Evolutionary conservation across 1,140 invertebrate genomes (phyloP), one percentile per base, ranked within the genome.

Genomic region (Drosophila rufa): DNA sequence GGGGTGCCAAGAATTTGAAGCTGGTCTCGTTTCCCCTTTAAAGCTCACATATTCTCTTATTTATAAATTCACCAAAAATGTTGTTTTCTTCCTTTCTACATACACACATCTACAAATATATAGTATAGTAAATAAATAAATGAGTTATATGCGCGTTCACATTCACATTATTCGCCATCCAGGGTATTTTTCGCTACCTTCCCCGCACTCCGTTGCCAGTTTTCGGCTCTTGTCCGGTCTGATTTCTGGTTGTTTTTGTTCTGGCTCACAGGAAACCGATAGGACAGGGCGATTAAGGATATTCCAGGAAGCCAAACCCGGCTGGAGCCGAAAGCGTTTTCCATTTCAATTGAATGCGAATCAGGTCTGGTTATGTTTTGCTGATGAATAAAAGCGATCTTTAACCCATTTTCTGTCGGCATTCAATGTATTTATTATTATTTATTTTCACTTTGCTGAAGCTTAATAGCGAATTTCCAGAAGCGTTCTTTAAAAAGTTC

Each of bases 221-320:
- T 82, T 76, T 87, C 66, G 75, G 82, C 68, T 69, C 73, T 67
- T 61, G 55, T 43, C 80, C 75, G 82, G 73, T 82, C 66, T 66
- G 70, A 45, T 25, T 50, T 46, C 67, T 55, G 43, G 25, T 73
- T 75, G 62, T 62, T 77, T 79, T 86, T 80, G 70, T 74, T 75
- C 75, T 81, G 73, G 60, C 75, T 79, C 71, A 70, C 82, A 84
- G 82, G 82, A 84, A 84, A 86, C 82, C 82, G 82, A 84, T 84
- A 84, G 78, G 82, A 86, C 82, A 84, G 74, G 82, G 73, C 82
- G 78, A 84, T 84, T 84, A 84, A 86, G 78, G 82, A 80, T 86
- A 50, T 71, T 69, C 51, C 55, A 74, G 70, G 70, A 74, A 73
- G 70, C 46, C 70, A 73, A 73, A 55, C 69, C 46, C 53, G 66